A percentile compares a stretch with the other conserved stretches of the same genome.
Conservation (phyloP, 2,797 vertebrate species). For the Oreochromis mossambicus region DNA sequence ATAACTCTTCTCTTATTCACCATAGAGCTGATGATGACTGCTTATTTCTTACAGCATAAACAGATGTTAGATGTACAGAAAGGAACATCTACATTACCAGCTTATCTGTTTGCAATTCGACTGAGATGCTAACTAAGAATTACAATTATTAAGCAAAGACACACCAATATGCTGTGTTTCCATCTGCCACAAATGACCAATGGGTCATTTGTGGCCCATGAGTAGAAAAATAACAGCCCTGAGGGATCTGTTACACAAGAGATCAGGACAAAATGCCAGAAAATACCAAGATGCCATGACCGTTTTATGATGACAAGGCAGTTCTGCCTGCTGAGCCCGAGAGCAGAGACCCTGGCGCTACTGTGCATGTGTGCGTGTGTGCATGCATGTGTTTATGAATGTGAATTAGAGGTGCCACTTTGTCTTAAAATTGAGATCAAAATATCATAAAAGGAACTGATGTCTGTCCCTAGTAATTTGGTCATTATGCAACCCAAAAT, state of each 20-base stretch:
- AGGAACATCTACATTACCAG: background rate
- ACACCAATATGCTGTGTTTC: background rate
- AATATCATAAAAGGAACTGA: background rate
- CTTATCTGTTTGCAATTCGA: background rate
- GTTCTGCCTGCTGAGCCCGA: background rate
- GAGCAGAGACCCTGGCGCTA: background rate
- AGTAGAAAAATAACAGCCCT: conserved; percentile 1
- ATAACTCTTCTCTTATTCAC: background rate
- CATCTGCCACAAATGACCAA: conserved; percentile 3
- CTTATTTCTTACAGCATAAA: background rate
- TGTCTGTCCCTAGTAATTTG: background rate
- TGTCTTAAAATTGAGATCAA: background rate
- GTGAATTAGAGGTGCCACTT: background rate
- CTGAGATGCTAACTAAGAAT: background rate
- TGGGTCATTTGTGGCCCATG: too few species aligned
- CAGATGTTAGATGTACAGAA: background rate
- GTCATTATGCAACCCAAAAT: background rate
- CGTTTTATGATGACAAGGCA: conserved; percentile 25
- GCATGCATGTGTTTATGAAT: background rate
- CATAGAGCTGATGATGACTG: background rate
- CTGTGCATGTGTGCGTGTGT: background rate
- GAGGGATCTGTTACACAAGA: conserved; percentile 38
- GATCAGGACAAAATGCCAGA: conserved; percentile 28
- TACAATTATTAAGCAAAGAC: background rate
- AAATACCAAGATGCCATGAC: conserved; percentile 55